Base-by-base conservation (phyloP, 2,113 vertebrate species). In the Passer domesticus region DNA sequence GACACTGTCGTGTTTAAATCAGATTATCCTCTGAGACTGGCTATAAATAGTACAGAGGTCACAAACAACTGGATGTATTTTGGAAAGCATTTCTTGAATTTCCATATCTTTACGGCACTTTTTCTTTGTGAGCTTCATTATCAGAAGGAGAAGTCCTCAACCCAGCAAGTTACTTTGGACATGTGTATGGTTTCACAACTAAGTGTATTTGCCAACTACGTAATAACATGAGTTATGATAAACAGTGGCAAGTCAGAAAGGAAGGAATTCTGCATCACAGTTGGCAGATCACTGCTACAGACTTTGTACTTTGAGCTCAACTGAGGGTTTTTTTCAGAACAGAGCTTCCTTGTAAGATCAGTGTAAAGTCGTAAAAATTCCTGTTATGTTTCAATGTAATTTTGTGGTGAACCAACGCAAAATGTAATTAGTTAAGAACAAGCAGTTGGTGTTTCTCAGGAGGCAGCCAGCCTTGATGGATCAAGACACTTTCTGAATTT, bases 381-480 rank as follows among this genome's bases (percentile, higher is more conserved):
- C 16, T 83, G 30, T 73, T 92, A 82, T 47, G 27, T 73, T 83
- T 52, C 15, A 17, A 73, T 33, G 35, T 74, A 66, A 95, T 85
- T 91, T 87, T 83, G 70, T 76, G 67, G 70, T 46, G 46, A 92
- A 66, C n/a, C 78, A 81, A 84, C n/a, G 55, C 17, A 84, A 94
- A 91, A 83, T 33, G 37, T 30, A 83, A 77, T 86, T 90, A 90
- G 46, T 46, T 76, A 83, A 89, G 58, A 91, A 92, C 30, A 95
- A 90, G 72, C 58, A 88, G 78, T 80, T 85, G 55, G 70, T 55
- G 27, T 92, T 93, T 89, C 86, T 96, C 90, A 86, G 60, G 83
- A 92, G 83, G 68, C 73, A 93, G 52, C 56, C 37, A 79, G 90
- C 28, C 80, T 77, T 86, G 68, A 92, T 46, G 22, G 58, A 92